Conservation (phyloP, 2,888 invertebrate genomes). For the Orthosia gracilis region DNA sequence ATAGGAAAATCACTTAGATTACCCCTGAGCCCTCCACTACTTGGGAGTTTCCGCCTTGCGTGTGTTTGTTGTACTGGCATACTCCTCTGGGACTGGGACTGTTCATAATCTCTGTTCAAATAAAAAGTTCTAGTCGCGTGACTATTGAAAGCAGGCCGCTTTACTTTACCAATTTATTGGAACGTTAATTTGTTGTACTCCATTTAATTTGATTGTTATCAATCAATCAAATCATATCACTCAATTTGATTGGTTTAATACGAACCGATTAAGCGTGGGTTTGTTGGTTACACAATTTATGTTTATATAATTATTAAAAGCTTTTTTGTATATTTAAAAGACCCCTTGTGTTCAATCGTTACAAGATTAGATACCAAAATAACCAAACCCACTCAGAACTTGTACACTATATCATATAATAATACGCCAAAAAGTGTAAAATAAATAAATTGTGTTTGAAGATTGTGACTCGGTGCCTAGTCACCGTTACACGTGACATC, state of each 20-base stretch:
- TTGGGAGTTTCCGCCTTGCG: conserved; percentile 68
- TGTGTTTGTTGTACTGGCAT: conserved; percentile 70
- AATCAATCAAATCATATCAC: conserved; percentile 61
- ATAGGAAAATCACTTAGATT: conserved; percentile 79
- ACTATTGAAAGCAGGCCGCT: conserved; percentile 54
- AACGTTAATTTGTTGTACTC: conserved; percentile 63
- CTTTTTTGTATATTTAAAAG: background rate
- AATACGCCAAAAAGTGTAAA: background rate
- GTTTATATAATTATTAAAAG: background rate
- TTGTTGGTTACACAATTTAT: conserved; percentile 7
- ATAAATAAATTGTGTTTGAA: background rate
- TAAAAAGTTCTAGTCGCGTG: conserved; percentile 70
- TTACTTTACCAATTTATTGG: conserved; percentile 66
- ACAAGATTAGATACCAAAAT: background rate
- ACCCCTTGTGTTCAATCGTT: background rate
- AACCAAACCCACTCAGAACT: background rate
- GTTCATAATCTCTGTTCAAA: conserved; percentile 72
- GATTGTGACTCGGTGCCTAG: background rate
- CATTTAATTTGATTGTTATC: conserved; percentile 61
- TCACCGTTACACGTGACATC: background rate
- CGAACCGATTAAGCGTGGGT: conserved; percentile 9
- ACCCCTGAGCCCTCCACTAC: conserved; percentile 52
- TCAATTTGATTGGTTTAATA: conserved; percentile 47
- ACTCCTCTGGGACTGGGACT: conserved; percentile 57
- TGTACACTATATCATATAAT: background rate